Conservation (phyloP, 2,113 vertebrate genomes). For the Cololabis saira region DNA sequence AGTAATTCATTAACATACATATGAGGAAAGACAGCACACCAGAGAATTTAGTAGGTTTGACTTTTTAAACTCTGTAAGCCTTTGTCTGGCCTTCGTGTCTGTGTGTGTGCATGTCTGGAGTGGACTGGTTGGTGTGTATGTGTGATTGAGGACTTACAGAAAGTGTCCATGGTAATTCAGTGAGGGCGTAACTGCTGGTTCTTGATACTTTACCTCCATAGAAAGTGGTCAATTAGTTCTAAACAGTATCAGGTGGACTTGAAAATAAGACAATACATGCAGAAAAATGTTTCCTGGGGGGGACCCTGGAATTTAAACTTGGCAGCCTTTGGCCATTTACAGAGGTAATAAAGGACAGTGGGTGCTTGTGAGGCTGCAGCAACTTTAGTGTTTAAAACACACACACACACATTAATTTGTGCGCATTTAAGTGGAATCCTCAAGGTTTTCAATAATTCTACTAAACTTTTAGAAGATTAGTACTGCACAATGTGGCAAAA, state of each 20-base stretch:
- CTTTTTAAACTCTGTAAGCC: conserved; percentile 33
- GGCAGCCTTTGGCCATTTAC: conserved; percentile 23
- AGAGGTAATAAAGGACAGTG: conserved; percentile 37
- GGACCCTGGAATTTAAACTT: conserved; percentile 34
- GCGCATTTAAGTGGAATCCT: conserved; percentile 12
- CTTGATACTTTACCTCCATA: conserved; percentile 46
- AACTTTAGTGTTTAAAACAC: conserved; percentile 6
- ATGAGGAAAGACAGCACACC: conserved; percentile 47
- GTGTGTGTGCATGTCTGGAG: neutral
- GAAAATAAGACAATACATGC: conserved; percentile 57
- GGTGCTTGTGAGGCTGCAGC: conserved; percentile 17
- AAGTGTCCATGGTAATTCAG: conserved; percentile 31
- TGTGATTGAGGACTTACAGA: too few species aligned
- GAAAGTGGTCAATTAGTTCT: conserved; percentile 61
- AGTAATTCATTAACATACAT: conserved; percentile 74
- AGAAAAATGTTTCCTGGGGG: conserved; percentile 38
- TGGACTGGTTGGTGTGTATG: too few species aligned
- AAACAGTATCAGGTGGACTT: conserved; percentile 48
- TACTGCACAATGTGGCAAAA: neutral
- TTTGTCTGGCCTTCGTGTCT: neutral
- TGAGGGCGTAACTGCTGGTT: conserved; percentile 30
- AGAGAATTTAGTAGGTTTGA: conserved; percentile 48
- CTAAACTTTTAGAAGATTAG: conserved; percentile 1
- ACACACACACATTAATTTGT: neutral
- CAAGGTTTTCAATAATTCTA: conserved; percentile 6